A percentile compares a stretch with the other conserved stretches of the same genome.
Evolutionary conservation across 2,113 vertebrate species (phyloP).

Genomic region (Calypte anna): DNA sequence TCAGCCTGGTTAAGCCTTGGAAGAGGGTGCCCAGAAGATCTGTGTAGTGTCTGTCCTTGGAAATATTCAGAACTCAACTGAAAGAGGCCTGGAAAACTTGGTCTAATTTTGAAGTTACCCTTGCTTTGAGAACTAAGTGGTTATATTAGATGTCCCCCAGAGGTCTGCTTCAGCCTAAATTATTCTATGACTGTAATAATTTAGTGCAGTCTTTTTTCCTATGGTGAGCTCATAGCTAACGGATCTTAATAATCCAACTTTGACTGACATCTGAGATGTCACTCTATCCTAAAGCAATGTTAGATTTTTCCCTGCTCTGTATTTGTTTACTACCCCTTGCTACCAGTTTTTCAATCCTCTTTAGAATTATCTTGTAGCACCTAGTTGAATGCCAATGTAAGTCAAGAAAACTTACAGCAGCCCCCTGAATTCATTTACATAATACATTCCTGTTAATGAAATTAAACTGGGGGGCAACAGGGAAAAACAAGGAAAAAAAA

Average conservation of each 20-base stretch:
- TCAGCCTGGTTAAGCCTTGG: not conserved
- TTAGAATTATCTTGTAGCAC: not conserved
- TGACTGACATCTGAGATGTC: not conserved
- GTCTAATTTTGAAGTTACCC: not conserved
- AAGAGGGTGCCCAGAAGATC: not conserved
- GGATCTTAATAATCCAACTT: not conserved
- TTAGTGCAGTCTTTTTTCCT: not conserved
- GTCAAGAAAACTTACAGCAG: not conserved
- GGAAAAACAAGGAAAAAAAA: not conserved
- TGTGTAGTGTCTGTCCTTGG: not conserved
- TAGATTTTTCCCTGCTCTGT: not conserved
- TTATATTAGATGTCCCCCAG: not conserved
- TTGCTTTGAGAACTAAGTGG: not conserved
- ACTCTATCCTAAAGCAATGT: not conserved
- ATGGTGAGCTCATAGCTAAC: not conserved
- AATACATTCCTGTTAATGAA: not conserved
- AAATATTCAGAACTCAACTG: not conserved
- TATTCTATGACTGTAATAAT: not conserved
- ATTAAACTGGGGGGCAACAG: not conserved
- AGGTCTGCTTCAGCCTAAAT: not conserved
- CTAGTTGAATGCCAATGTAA: not conserved
- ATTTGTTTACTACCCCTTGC: not conserved
- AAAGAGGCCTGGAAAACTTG: not conserved
- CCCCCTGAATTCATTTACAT: not conserved
- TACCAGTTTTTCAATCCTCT: not conserved